Conservation (phyloP, 2,113 vertebrate species). For the Chamaetylas fuelleborni region DNA sequence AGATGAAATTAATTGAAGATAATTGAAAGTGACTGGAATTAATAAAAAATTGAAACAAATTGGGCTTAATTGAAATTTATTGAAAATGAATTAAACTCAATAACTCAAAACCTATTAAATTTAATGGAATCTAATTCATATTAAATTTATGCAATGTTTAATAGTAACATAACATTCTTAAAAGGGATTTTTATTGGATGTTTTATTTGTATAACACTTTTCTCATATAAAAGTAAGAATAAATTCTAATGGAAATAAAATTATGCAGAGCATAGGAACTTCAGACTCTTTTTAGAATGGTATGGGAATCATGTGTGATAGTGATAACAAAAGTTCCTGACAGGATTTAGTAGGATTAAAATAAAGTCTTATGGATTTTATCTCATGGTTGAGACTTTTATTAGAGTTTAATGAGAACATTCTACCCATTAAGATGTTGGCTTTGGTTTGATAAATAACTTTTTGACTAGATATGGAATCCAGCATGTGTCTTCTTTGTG, state of each 20-base stretch:
- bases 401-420: slow-evolving; percentile 63
- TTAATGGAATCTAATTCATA: slow-evolving; percentile 75
- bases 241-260: slow-evolving; percentile 11
- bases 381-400: slow-evolving; percentile 19
- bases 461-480: background rate
- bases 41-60: slow-evolving; percentile 77
- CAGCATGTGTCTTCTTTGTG: background rate
- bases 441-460: slow-evolving; percentile 56
- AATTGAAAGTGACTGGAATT: slow-evolving; percentile 78
- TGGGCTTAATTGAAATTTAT: slow-evolving; percentile 78
- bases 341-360: slow-evolving; percentile 34
- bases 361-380: slow-evolving; percentile 24
- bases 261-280: background rate
- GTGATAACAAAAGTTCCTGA: slow-evolving; percentile 15
- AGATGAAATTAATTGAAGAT: slow-evolving; percentile 77
- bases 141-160: slow-evolving; percentile 70
- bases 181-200: slow-evolving; percentile 27
- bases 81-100: slow-evolving; percentile 76
- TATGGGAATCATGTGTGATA: background rate
- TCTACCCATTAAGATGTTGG: slow-evolving; percentile 37
- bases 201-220: slow-evolving; percentile 45
- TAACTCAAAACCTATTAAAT: slow-evolving; percentile 75
- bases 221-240: slow-evolving; percentile 13
- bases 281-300: background rate
- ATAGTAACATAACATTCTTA: slow-evolving; percentile 62